Percentiles rank a stretch among this genome's conserved stretches.
Evolutionary conservation across 1,140 invertebrate genomes (phyloP).

Genomic region (Orussus abietinus): DNA sequence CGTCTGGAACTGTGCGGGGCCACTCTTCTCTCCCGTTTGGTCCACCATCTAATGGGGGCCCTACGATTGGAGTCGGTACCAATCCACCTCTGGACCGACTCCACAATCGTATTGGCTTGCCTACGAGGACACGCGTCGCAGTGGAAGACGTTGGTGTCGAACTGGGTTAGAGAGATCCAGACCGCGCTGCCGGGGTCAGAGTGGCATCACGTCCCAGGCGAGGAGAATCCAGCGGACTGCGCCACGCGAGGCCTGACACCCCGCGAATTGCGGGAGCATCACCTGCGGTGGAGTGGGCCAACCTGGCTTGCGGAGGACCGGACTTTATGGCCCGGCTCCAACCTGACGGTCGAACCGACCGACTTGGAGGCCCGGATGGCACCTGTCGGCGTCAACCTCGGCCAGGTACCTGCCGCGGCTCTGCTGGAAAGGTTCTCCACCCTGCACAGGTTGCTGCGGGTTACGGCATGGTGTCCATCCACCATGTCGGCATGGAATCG

Average conservation of each 20-base stretch:
- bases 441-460: too few species aligned
- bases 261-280: neutral
- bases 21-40: slow-evolving; percentile 21
- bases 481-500: too few species aligned
- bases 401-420: too few species aligned
- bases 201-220: slow-evolving; percentile 28
- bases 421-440: too few species aligned
- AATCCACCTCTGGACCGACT: slow-evolving; percentile 25
- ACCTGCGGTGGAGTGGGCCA: slow-evolving; percentile 13
- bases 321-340: too few species aligned
- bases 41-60: slow-evolving; percentile 3
- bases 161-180: slow-evolving; percentile 34
- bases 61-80: neutral
- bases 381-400: too few species aligned
- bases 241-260: slow-evolving; percentile 8
- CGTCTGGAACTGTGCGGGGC: slow-evolving; percentile 39
- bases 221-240: slow-evolving; percentile 28
- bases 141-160: slow-evolving; percentile 38
- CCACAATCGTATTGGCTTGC: slow-evolving; percentile 33
- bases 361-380: too few species aligned
- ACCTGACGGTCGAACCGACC: too few species aligned
- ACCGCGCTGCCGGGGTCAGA: slow-evolving; percentile 10
- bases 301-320: too few species aligned
- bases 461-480: too few species aligned
- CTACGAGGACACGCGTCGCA: slow-evolving; percentile 22